Evolutionary conservation across 2,888 invertebrate species (phyloP).

Genomic region (Volucella zonaria): DNA sequence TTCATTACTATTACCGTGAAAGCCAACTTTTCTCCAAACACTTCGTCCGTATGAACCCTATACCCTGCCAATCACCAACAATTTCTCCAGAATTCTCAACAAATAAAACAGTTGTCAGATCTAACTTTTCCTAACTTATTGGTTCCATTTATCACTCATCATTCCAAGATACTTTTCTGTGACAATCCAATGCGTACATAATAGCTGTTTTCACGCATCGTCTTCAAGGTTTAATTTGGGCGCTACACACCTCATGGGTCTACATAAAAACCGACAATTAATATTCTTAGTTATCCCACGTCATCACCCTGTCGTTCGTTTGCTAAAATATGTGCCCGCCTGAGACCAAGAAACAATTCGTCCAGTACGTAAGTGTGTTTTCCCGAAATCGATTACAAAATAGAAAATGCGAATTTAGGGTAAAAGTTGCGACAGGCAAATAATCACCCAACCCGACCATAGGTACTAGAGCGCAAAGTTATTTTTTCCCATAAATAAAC

Average conservation of each 20-base stretch:
- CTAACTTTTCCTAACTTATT: conserved; percentile 45
- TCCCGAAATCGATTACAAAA: conserved; percentile 54
- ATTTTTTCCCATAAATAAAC: conserved; percentile 68
- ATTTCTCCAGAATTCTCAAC: background rate
- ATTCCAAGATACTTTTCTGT: conserved; percentile 40
- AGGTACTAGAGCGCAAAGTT: conserved; percentile 68
- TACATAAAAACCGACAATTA: conserved; percentile 64
- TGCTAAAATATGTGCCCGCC: background rate
- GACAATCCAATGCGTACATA: conserved; percentile 31
- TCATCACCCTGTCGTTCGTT: conserved; percentile 56
- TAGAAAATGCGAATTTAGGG: background rate
- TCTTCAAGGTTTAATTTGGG: conserved; percentile 39
- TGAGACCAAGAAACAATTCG: background rate
- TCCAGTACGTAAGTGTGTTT: conserved; percentile 9
- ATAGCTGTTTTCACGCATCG: conserved; percentile 67
- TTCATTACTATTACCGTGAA: no score
- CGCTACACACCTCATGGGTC: conserved; percentile 12
- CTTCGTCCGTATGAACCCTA: no score
- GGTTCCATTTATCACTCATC: conserved; percentile 53
- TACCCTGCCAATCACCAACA: background rate
- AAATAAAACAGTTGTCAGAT: conserved; percentile 34
- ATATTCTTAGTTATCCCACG: conserved; percentile 63
- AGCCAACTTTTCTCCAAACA: no score
- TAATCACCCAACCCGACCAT: conserved; percentile 23
- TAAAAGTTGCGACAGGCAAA: conserved; percentile 29